Evolutionary conservation across 2,888 invertebrate species (phyloP), one percentile per base, ranked within the genome.

Genomic region (Acanthoscelides obtectus): DNA sequence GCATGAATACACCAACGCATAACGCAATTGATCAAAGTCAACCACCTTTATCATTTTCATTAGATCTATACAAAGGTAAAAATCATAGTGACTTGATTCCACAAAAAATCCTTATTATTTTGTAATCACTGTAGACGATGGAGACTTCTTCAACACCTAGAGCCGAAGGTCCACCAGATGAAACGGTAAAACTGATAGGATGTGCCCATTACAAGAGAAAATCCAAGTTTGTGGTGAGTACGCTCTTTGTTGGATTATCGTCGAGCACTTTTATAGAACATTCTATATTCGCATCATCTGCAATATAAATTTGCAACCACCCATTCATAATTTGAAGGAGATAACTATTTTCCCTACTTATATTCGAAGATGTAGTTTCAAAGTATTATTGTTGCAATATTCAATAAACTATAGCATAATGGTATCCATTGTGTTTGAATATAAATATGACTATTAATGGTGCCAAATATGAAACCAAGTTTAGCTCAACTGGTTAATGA

Each of bases 191-290:
- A 84, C 87, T 88, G 22, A 86, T 89, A 76, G 95, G 95, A 72
- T 95, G 95, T 86, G 90, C 91, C 78, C 95, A 95, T 87, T 95
- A 95, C 83, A 93, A 93, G 84, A 88, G 95, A 80, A 91, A 93
- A 84, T 94, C 94, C 69, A 94, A 94, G 87, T 93, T 95, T 86
- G 93, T 95, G 87, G 94, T 94, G 87, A 90, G 92, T 87, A 27
- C 12, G 20, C 20, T 25, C 67, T 22, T 45, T 12, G 45, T 45
- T 45, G 12, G 45, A 45, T 12, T n/a, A n/a, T n/a, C n/a, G n/a
- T n/a, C n/a, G n/a, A n/a, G n/a, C n/a, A n/a, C n/a, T n/a, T n/a
- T n/a, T n/a, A n/a, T n/a, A n/a, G n/a, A n/a, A n/a, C n/a, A n/a
- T n/a, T 63, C 8, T 63, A 19, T 63, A 12, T 63, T 63, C 19